Conservation (phyloP, 1,140 invertebrate genomes). For the Drosophila parvula region DNA sequence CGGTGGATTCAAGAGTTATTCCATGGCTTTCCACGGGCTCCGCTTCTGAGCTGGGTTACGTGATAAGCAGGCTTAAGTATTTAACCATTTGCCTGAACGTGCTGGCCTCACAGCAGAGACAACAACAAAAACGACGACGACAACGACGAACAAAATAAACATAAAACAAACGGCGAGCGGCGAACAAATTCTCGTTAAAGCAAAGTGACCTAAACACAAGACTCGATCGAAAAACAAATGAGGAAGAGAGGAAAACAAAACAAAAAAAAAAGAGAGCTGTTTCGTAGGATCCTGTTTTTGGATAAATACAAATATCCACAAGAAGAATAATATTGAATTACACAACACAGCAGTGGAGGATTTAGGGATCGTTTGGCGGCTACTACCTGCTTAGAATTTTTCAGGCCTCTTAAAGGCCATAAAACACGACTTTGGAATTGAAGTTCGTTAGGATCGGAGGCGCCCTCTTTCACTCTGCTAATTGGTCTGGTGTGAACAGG, state of each 20-base stretch:
- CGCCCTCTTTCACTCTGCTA: slow-evolving; percentile 50
- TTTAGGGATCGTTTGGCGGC: slow-evolving; percentile 33
- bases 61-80: slow-evolving; percentile 73
- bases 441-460: slow-evolving; percentile 44
- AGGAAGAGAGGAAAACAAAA: slow-evolving; percentile 12
- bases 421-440: slow-evolving; percentile 44
- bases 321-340: slow-evolving; percentile 77
- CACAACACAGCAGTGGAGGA: slow-evolving; percentile 45
- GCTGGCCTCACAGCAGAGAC: slow-evolving; percentile 59
- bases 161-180: slow-evolving; percentile 51
- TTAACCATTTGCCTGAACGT: slow-evolving; percentile 62
- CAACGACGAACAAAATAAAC: slow-evolving; percentile 34
- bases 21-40: slow-evolving; percentile 30
- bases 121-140: slow-evolving; percentile 21
- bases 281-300: slow-evolving; percentile 65
- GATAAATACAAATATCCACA: slow-evolving; percentile 50
- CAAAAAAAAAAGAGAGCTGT: slow-evolving; percentile 18
- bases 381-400: slow-evolving; percentile 58
- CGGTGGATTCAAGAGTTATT: slow-evolving; percentile 38
- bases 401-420: slow-evolving; percentile 29
- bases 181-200: slow-evolving; percentile 71
- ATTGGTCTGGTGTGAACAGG: slow-evolving; percentile 51
- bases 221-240: slow-evolving; percentile 27
- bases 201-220: slow-evolving; percentile 43
- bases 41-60: slow-evolving; percentile 53